phyloP scores from a whole-genome alignment of 2,797 vertebrate genomes.

The Fratercula arctica region DNA sequence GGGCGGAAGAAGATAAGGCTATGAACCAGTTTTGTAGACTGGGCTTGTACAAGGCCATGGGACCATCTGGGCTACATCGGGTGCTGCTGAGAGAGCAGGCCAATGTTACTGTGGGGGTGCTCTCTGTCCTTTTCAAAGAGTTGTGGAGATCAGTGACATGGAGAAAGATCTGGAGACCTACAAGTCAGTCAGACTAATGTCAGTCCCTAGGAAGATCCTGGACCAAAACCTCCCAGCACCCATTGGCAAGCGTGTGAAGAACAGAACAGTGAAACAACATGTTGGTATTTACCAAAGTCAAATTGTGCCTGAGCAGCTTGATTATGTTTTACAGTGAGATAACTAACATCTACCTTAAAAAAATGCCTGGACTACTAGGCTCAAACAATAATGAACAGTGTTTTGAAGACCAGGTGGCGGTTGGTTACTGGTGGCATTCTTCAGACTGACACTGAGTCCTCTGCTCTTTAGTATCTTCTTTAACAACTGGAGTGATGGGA shows the following conservation, averaged over 20 bases:
- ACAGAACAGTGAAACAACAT: neutral
- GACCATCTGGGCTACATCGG: neutral
- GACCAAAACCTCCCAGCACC: neutral
- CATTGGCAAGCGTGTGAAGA: neutral
- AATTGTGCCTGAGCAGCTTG: neutral
- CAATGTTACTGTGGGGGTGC: neutral
- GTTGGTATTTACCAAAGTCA: neutral
- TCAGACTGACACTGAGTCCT: neutral
- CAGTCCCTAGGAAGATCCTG: neutral
- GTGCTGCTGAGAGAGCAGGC: neutral
- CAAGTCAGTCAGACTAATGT: neutral
- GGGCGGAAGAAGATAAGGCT: neutral
- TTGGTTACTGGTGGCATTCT: neutral
- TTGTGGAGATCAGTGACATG: neutral
- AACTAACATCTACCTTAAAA: neutral
- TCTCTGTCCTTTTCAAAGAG: neutral
- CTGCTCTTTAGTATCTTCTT: neutral
- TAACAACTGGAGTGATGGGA: neutral
- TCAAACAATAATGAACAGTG: neutral
- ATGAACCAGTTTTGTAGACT: neutral
- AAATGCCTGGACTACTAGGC: neutral
- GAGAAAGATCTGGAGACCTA: neutral
- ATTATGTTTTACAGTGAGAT: neutral
- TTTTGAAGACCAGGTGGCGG: neutral
- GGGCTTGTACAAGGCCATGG: neutral